phyloP scores from a whole-genome alignment of 1,140 invertebrate species.

The Brachionus rotundiformis region DNA sequence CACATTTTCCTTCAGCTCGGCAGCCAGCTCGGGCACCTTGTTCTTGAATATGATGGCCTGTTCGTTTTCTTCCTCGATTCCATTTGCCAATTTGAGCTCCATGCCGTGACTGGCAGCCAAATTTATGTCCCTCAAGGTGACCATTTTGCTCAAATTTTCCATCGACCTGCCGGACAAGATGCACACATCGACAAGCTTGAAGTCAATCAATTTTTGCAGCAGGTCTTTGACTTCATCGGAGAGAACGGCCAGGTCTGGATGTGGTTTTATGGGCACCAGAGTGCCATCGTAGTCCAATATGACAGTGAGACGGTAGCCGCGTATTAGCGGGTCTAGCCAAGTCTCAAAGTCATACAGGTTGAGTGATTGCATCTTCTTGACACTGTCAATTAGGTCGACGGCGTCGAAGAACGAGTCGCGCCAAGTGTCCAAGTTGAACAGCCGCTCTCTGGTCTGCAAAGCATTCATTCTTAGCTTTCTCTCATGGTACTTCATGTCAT shows the following conservation, averaged over 20 bases:
- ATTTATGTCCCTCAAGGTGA: slow-evolving; percentile 1
- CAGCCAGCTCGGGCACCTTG: slow-evolving; percentile 76
- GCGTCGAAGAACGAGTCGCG: slow-evolving; percentile 77
- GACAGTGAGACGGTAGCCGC: slow-evolving; percentile 80
- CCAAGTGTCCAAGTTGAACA: slow-evolving; percentile 82
- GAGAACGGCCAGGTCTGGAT: slow-evolving; percentile 81
- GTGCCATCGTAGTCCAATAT: slow-evolving; percentile 87
- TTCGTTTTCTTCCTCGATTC: slow-evolving; percentile 78
- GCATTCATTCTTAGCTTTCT: slow-evolving; percentile 79
- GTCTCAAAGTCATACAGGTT: slow-evolving; percentile 11
- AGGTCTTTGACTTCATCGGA: slow-evolving; percentile 73
- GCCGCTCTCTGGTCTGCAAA: slow-evolving; percentile 73
- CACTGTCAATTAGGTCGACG: slow-evolving; percentile 54
- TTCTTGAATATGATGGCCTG: slow-evolving; percentile 6
- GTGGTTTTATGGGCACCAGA: slow-evolving; percentile 80
- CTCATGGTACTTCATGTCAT: slow-evolving; percentile 87
- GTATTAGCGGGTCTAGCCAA: slow-evolving; percentile 60
- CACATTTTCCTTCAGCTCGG: slow-evolving; percentile 78
- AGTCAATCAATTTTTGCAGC: slow-evolving; percentile 13
- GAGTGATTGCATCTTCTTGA: slow-evolving; percentile 37
- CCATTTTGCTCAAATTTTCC: slow-evolving; percentile 43
- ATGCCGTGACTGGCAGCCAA: slow-evolving; percentile 77
- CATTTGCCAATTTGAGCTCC: slow-evolving; percentile 83
- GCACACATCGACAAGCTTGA: not conserved
- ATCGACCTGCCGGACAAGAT: slow-evolving; percentile 30